Base-by-base conservation (phyloP, 2,113 vertebrate genomes). In the Silurus meridionalis region DNA sequence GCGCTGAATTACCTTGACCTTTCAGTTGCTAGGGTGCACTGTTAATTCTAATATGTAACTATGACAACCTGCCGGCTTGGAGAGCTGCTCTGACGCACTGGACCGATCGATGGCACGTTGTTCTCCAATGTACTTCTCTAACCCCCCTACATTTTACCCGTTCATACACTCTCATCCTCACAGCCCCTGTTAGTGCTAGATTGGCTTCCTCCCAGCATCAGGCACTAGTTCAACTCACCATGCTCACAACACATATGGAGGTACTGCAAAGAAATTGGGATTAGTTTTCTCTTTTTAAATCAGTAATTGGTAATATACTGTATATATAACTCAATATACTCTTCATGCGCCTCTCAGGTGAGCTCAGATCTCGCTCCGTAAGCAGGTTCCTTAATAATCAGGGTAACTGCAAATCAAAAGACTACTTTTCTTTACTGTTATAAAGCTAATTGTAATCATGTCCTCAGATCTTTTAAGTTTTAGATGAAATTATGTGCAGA, bases 1-100 rank as follows among this genome's bases (percentile, higher is more conserved):
- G 46, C 66, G 19, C 72, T 89, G 87, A 85, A 88, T 89, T 88
- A 83, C 87, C 86, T 90, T 91, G 90, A 91, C 90, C 90, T 89
- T 91, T 89, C 77, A 77, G 79, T 90, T 89, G 89, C 90, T 88
- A 89, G 71, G 88, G 89, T 83, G 85, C 89, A 83, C 85, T 80
- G 86, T 90, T 89, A 88, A 89, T 86, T 90, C 82, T 88, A 83
- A 87, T 89, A 86, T 88, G 90, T 90, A 90, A 88, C 90, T 88
- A 90, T 91, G 88, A 90, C 90, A 90, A 91, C 89, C 87, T 79
- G 46, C 84, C 50, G 69, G 57, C 75, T 87, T 28, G 23, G 66
- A 25, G 15, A 88, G 82, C 53, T 13, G 87, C 69, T 66, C 71
- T 90, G 89, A 90, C 83, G 87, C 87, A 90, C 83, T 52, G 75